phyloP scores from a whole-genome alignment of 92 coral and sea anemone species.

The Epizoanthus stellaris region DNA sequence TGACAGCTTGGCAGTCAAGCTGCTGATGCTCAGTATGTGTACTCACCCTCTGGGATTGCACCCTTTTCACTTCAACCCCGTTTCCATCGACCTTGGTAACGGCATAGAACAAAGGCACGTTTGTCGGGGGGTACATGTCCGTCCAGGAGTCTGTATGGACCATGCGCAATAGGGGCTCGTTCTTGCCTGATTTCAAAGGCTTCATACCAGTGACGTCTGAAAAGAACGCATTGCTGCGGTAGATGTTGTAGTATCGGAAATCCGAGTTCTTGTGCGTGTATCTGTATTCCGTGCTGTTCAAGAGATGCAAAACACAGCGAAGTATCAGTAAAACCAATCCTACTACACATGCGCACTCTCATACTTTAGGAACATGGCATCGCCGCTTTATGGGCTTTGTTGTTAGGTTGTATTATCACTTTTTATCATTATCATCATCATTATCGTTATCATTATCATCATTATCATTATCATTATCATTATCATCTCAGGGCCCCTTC shows the following conservation, averaged over 20 bases:
- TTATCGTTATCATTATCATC: too few relatives aligned
- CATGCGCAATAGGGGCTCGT: slow-evolving; percentile 65
- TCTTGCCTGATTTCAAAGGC: slow-evolving; percentile 82
- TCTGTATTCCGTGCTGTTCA: slow-evolving; percentile 31
- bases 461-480: too few relatives aligned
- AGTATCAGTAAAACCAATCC: too few relatives aligned
- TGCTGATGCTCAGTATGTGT: not conserved
- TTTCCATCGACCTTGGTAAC: slow-evolving; percentile 86
- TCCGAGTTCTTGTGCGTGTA: slow-evolving; percentile 62
- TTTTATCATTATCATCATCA: too few relatives aligned
- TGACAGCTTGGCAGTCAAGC: not conserved
- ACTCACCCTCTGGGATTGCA: slow-evolving; percentile 71
- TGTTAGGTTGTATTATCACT: too few relatives aligned
- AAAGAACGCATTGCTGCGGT: slow-evolving; percentile 74
- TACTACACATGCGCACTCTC: too few relatives aligned
- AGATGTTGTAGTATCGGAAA: slow-evolving; percentile 91
- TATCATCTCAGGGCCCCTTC: too few relatives aligned
- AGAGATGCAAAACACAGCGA: not conserved
- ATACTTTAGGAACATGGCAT: too few relatives aligned
- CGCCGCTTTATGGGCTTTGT: too few relatives aligned
- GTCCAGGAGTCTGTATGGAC: slow-evolving; percentile 64
- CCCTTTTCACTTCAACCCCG: slow-evolving; percentile 71
- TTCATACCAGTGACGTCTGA: slow-evolving; percentile 74
- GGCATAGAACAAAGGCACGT: slow-evolving; percentile 80
- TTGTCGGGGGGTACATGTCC: slow-evolving; percentile 83